Conservation (phyloP, 2,113 vertebrate genomes). For the Petromus typicus region DNA sequence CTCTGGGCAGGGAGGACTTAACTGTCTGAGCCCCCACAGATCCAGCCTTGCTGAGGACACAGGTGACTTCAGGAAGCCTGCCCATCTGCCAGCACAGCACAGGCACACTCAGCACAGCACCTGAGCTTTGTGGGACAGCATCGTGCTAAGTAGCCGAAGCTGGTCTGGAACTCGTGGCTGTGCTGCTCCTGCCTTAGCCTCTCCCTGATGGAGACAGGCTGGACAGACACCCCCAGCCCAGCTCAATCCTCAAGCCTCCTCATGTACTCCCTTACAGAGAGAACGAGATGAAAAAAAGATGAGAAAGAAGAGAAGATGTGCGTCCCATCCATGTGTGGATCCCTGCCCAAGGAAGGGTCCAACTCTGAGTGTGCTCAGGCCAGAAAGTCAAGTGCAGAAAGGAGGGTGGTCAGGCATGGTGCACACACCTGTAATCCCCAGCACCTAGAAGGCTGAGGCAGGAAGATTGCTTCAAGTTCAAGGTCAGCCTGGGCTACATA, state of each 20-base stretch:
- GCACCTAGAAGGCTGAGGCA: not conserved
- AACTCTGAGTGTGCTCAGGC: not conserved
- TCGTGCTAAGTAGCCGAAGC: too few species aligned
- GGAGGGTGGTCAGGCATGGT: not conserved
- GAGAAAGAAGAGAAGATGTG: not conserved
- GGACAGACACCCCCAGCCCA: not conserved
- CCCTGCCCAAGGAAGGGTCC: not conserved
- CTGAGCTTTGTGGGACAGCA: not conserved
- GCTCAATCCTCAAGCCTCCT: not conserved
- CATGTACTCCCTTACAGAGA: not conserved
- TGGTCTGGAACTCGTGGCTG: not conserved
- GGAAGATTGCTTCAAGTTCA: not conserved
- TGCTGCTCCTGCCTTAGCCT: not conserved
- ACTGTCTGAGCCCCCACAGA: not conserved
- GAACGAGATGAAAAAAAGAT: not conserved
- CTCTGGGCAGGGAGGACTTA: rapidly evolving
- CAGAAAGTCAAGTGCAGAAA: not conserved
- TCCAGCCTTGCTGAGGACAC: not conserved
- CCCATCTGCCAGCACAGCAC: too few species aligned
- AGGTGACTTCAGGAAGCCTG: not conserved
- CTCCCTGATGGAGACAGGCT: not conserved
- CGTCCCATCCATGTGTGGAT: not conserved
- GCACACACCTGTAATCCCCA: not conserved
- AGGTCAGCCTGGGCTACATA: not conserved
- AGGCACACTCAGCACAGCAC: not conserved